These are phyloP conservation scores for Pterois miles DNA, from an alignment of 2,797 vertebrate species.

Conservation along the genomic window DNA sequence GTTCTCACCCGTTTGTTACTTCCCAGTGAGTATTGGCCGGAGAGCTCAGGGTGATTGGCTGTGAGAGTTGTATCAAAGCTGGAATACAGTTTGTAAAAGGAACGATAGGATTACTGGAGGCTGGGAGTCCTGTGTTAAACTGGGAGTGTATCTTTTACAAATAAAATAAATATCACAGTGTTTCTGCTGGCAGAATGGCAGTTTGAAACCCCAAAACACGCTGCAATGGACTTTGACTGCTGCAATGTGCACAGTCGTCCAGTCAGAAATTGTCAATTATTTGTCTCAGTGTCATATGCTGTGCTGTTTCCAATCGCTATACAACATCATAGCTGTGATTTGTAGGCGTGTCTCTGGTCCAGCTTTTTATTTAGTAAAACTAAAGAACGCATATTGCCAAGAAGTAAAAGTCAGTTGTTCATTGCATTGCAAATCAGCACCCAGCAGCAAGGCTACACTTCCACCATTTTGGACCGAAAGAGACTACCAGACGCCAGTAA, in stretches of 20 bases:
- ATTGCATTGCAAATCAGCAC: no score
- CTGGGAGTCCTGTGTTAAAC: background rate
- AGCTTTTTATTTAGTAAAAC: no score
- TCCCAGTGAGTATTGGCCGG: constrained; percentile 1
- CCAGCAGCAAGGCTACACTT: no score
- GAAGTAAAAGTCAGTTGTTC: no score
- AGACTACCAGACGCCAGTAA: no score
- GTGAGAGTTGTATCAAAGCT: background rate
- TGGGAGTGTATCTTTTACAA: background rate
- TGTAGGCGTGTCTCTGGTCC: no score
- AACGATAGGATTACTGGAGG: background rate
- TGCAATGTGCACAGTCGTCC: background rate
- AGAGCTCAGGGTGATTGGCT: background rate
- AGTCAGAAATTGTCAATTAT: no score
- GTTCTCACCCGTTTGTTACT: background rate
- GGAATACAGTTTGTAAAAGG: constrained; percentile 2
- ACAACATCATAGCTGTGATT: no score
- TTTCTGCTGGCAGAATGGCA: background rate
- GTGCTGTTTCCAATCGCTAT: no score
- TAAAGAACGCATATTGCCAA: no score
- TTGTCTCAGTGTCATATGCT: no score
- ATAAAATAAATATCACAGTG: background rate
- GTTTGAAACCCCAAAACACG: background rate
- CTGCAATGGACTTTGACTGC: background rate
- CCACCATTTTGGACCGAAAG: no score